Evolutionary conservation across 2,888 invertebrate species (phyloP), one percentile per base, ranked within the genome.

Genomic region (Amblyteles armatorius): DNA sequence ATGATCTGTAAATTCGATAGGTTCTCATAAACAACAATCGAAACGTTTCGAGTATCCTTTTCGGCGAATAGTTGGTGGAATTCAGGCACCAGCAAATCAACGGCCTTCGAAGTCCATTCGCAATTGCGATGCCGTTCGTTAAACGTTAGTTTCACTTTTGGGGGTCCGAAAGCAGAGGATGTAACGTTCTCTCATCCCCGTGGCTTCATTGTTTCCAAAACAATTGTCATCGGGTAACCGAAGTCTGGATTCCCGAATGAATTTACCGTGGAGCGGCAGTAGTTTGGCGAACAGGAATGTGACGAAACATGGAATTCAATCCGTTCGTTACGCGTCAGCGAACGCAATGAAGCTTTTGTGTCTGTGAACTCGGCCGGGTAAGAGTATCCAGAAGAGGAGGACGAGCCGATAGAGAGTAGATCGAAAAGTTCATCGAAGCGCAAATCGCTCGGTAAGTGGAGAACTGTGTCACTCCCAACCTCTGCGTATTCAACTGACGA

Each of bases 391-490:
- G 16, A 22, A 22, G 13, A 33, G 40, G 57, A 36, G 63, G 36
- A 11, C 13, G 44, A 26, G 5, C 40, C 3, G 73, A 67, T 22
- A 55, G 7, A 40, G 48, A 50, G 40, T 22, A 68, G 57, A 68
- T 57, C 52, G 71, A 52, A 79, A 71, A 36, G 76, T 71, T 71
- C 52, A 80, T 26, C 77, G 48, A 76, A 40, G 63, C 40, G 77
- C 72, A 73, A 84, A 82, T 77, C 52, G 65, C 69, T 69, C 52
- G 79, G 76, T 77, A 79, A 84, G 84, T 71, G 63, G 73, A 86
- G 82, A 86, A 79, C 72, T 67, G 71, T 82, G 82, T 82, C 69
- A 72, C 40, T 67, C 67, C 22, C 40, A 22, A 67, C 40, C 19
- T 67, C 19, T 19, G 40, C 33, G 33, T 63, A 33, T 16, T 67